A percentile compares a stretch with the other conserved stretches of the same genome.
Evolutionary conservation across 1,140 invertebrate species (phyloP).

Genomic region (Apis dorsata): DNA sequence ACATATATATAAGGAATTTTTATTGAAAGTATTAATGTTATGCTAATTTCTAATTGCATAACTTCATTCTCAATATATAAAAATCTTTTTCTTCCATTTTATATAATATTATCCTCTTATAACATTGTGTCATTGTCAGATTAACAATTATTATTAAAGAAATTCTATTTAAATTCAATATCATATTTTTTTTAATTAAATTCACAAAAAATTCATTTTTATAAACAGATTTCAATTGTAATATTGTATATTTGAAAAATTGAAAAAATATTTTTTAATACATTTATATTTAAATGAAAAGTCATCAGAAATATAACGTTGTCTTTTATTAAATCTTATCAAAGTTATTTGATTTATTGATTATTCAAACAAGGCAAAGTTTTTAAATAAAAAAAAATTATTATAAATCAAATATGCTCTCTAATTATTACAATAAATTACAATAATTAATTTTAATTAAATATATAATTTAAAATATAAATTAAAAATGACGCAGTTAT

Average conservation of each 20-base stretch:
- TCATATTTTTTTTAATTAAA: neutral
- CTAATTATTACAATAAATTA: neutral
- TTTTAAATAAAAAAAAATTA: neutral
- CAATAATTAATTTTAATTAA: no score
- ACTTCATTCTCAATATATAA: neutral
- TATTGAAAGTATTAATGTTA: neutral
- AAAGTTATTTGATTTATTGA: neutral
- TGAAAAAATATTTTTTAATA: neutral
- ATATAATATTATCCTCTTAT: neutral
- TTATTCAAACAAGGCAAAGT: neutral
- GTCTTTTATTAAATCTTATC: neutral
- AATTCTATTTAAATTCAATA: neutral
- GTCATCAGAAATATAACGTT: neutral
- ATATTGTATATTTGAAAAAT: neutral
- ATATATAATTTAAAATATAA: neutral
- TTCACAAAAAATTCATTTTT: neutral
- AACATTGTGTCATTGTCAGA: neutral
- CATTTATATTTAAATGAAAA: neutral
- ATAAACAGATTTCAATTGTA: neutral
- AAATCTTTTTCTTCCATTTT: neutral
- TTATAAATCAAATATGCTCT: neutral
- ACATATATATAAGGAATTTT: neutral
- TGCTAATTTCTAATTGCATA: neutral
- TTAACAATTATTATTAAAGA: neutral
- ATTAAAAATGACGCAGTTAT: neutral